Evolutionary conservation across 2,888 invertebrate genomes (phyloP), one percentile per base, ranked within the genome.

Genomic region (Incurvaria masculella): DNA sequence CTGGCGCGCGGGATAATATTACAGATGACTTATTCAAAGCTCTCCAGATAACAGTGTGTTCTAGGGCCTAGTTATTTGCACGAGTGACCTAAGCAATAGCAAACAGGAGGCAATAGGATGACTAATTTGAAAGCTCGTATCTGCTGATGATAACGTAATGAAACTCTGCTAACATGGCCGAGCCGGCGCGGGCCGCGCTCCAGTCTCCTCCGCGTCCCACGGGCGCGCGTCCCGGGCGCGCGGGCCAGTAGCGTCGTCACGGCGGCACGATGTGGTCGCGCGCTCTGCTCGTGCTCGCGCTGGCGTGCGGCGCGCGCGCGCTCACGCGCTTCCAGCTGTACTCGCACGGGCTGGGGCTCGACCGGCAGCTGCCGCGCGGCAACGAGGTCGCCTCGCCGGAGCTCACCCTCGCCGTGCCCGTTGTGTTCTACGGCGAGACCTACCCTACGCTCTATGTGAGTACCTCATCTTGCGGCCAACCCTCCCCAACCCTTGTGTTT

Each of bases 401-500:
- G 63, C 70, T 87, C 5, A 61, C 64, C 2, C 79, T 93, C 2
- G 79, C 78, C 59, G 86, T 87, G 33, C 91, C 94, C 2, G 81
- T 96, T 48, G 78, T 82, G 45, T 93, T 93, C 73, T 96, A 86
- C 66, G 89, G 88, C 56, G 85, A 86, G 55, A 72, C 74, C 52
- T 94, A 90, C 67, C 83, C 86, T 48, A 81, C 83, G 27, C 79
- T 95, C 60, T 94, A 82, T 70, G 95, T 96, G 75, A 94, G 94
- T 93, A 60, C 6, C 14, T n/a, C n/a, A n/a, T n/a, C n/a, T n/a
- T n/a, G n/a, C n/a, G n/a, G n/a, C n/a, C n/a, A n/a, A n/a, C n/a
- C n/a, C n/a, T n/a, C n/a, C n/a, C n/a, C n/a, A n/a, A n/a, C n/a
- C n/a, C n/a, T n/a, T n/a, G n/a, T n/a, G n/a, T n/a, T n/a, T n/a